phyloP scores from a whole-genome alignment of 2,113 vertebrate species.

The Psophia crepitans region DNA sequence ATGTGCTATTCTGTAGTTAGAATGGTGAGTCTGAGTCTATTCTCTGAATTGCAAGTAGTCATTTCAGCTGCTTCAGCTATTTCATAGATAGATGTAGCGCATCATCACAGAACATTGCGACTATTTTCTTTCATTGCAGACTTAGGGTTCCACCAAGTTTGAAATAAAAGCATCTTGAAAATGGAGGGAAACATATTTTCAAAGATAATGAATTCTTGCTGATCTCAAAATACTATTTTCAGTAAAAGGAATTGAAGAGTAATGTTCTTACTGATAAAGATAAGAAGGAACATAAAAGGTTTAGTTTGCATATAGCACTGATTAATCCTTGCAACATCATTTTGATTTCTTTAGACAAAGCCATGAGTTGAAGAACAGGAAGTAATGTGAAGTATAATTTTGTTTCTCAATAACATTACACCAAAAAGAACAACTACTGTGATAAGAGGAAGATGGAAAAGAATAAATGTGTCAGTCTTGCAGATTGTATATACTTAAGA shows the following conservation, averaged over 20 bases:
- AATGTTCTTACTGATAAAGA: background rate
- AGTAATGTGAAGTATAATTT: background rate
- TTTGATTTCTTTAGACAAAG: background rate
- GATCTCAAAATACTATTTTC: background rate
- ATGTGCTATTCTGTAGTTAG: background rate
- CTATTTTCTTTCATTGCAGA: background rate
- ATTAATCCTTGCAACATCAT: background rate
- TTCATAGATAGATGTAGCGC: background rate
- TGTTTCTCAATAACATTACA: background rate
- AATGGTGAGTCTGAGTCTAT: background rate
- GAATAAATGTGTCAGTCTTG: background rate
- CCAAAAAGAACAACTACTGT: background rate
- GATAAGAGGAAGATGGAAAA: background rate
- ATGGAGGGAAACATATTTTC: background rate
- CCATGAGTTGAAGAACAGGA: background rate
- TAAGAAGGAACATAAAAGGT: background rate
- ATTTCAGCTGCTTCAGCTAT: background rate
- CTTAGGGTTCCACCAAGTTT: background rate
- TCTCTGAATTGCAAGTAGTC: background rate
- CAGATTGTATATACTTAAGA: background rate
- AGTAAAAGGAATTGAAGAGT: background rate
- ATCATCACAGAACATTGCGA: background rate
- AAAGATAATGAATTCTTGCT: background rate
- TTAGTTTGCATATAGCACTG: background rate
- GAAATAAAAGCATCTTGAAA: background rate